Percentiles rank a stretch among this genome's conserved stretches.
Conservation (phyloP, 2,888 invertebrate genomes). For the Agrenia bidenticulata region DNA sequence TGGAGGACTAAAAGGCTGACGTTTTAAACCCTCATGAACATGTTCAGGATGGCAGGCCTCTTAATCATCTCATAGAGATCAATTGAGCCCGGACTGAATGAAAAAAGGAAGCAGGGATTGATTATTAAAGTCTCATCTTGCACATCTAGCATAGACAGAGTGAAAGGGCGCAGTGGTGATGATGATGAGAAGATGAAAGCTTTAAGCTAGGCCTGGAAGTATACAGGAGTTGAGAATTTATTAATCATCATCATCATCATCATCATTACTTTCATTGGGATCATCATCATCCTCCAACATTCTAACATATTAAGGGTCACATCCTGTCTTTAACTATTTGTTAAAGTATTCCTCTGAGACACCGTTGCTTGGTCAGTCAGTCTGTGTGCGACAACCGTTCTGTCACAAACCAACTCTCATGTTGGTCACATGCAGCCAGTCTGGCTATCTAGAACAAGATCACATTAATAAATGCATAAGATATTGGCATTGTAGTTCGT, state of each 20-base stretch:
- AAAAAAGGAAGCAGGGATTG: conserved; percentile 44
- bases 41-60: conserved; percentile 26
- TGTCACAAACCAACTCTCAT: neutral
- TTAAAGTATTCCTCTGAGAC: conserved; percentile 29
- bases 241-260: conserved; percentile 52
- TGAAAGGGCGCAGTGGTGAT: conserved; percentile 1
- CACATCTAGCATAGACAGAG: neutral
- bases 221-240: conserved; percentile 41
- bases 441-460: too few species aligned
- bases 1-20: neutral
- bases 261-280: conserved; percentile 35
- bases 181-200: conserved; percentile 13
- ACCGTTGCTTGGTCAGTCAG: conserved; percentile 26
- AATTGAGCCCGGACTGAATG: conserved; percentile 37
- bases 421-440: too few species aligned
- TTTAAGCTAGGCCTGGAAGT: neutral
- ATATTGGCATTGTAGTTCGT: too few species aligned
- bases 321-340: conserved; percentile 46
- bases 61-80: conserved; percentile 45
- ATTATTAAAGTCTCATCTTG: conserved; percentile 1
- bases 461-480: too few species aligned
- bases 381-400: conserved; percentile 22
- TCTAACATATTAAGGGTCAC: conserved; percentile 51
- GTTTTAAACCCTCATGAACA: conserved; percentile 8
- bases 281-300: conserved; percentile 33